Evolutionary conservation across 2,888 invertebrate genomes (phyloP), one percentile per base, ranked within the genome.

Genomic region (Busseola fusca): DNA sequence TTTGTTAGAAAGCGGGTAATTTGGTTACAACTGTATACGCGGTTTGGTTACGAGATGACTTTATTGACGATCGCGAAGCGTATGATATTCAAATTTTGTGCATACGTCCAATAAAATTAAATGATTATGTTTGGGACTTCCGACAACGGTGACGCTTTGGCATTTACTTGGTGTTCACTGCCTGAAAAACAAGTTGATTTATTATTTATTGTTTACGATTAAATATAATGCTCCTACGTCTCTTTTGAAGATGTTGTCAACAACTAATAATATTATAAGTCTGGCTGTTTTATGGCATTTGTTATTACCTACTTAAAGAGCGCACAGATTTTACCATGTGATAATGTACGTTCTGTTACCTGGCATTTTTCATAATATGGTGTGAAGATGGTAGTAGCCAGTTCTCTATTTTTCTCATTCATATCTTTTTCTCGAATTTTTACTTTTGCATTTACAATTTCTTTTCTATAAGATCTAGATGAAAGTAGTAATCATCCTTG

Each of bases 1-100:
- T 94, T 94, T 93, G 92, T 91, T 95, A 95, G 95, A 95, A 95
- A 95, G 95, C 95, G 95, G 95, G 94, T 94, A 93, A 95, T 95
- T 95, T 95, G 94, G 95, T 93, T 94, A 94, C 93, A 91, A 90
- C 88, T 89, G 88, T 88, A 91, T 89, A 94, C 92, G 93, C 91
- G 91, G 86, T 86, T 90, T 87, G 94, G 88, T 88, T 93, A 89
- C 90, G 78, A 92, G 93, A 94, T 94, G 90, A 86, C 86, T 84
- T 87, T 89, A 92, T 92, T 90, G 91, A 91, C 88, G 90, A 88
- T 89, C 87, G 87, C 84, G 80, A 86, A 86, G 85, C 87, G 87
- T 88, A 89, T 89, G 88, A 89, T 91, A 90, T 91, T 91, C 81
- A 89, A 91, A 91, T 90, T 84, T 91, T 88, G 90, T 90, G 87